phyloP scores from a whole-genome alignment of 2,888 invertebrate species.

The Ochropleura plecta region DNA sequence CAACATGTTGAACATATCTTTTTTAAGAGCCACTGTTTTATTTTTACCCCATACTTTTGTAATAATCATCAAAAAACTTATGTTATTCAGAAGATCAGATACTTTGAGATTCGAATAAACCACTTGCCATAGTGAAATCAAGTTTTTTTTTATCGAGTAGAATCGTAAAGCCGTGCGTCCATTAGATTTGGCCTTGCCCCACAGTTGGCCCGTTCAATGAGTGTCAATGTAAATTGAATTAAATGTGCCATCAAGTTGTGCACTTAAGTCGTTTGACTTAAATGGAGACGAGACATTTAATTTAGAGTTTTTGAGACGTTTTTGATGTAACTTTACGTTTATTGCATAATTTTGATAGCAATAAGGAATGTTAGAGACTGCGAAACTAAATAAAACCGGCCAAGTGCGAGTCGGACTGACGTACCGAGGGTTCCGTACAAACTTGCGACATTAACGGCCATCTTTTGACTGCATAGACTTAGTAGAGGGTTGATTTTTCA shows the following conservation, averaged over 20 bases:
- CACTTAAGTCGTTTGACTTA: constrained; percentile 7
- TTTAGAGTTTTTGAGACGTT: neutral
- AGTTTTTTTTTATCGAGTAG: constrained; percentile 56
- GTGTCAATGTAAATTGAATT: constrained; percentile 73
- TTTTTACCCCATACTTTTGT: too few species aligned
- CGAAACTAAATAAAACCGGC: neutral
- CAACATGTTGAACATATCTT: too few species aligned
- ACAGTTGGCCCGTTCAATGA: constrained; percentile 66
- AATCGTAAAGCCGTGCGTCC: constrained; percentile 40
- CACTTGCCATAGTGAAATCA: constrained; percentile 38
- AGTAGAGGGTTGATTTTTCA: too few species aligned
- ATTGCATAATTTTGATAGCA: neutral
- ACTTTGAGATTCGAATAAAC: constrained; percentile 28
- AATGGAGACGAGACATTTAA: constrained; percentile 13
- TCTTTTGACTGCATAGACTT: too few species aligned
- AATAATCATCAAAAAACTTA: neutral
- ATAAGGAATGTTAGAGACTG: neutral
- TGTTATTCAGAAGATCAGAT: constrained; percentile 34
- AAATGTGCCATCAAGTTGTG: constrained; percentile 46
- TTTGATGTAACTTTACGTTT: neutral
- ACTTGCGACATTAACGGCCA: too few species aligned
- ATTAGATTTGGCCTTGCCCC: constrained; percentile 68
- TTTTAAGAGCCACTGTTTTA: too few species aligned
- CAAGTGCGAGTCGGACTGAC: too few species aligned
- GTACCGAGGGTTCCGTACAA: too few species aligned